A percentile compares a stretch with the other conserved stretches of the same genome.
Conservation (phyloP, 2,888 invertebrate species). For the Lacanobia wlatinum region DNA sequence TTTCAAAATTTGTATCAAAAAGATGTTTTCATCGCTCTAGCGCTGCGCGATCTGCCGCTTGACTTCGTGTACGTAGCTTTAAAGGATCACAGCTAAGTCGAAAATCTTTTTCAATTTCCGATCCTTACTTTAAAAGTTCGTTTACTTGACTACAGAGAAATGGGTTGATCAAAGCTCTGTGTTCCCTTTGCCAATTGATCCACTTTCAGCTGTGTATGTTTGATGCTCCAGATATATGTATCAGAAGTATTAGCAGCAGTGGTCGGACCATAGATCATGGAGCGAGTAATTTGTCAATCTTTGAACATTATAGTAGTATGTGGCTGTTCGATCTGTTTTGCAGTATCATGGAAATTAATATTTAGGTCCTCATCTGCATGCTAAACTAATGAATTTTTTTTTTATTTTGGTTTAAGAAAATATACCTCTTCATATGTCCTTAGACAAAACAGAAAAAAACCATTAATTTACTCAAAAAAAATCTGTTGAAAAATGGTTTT, state of each 20-base stretch:
- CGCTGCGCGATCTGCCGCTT: no score
- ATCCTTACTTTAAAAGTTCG: neutral
- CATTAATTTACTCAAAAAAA: no score
- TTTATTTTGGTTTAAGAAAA: no score
- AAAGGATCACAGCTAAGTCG: neutral
- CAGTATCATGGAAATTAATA: no score
- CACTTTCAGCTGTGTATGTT: neutral
- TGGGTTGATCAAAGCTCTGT: neutral
- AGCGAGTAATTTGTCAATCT: neutral
- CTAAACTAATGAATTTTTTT: no score
- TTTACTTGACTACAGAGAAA: neutral
- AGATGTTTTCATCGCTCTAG: no score
- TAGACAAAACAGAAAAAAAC: no score
- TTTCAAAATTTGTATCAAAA: no score
- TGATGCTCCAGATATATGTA: no score
- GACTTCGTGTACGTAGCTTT: no score
- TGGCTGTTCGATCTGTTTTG: neutral
- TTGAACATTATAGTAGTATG: neutral
- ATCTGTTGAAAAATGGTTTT: no score
- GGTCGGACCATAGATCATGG: neutral
- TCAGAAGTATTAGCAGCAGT: neutral
- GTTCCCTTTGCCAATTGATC: neutral
- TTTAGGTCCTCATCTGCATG: neutral
- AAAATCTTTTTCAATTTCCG: constrained; percentile 6
- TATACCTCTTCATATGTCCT: no score